These are phyloP conservation scores for Tokudaia tokunoshimensis DNA, from an alignment of 2,797 vertebrate species.

Conservation along the genomic window DNA sequence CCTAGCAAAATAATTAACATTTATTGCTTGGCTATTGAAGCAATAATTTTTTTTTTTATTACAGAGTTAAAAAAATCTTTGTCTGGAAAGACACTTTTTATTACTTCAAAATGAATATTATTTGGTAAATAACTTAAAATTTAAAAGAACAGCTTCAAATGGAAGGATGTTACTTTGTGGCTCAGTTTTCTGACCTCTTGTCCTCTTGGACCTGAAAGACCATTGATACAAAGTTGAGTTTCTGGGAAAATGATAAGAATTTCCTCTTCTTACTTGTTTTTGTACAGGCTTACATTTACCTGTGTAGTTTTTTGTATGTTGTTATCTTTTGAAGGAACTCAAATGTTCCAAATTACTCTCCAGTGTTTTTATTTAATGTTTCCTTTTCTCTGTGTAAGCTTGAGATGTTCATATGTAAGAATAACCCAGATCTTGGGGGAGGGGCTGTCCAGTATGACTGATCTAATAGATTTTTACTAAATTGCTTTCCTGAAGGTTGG, in stretches of 20 bases:
- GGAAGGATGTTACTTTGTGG: conserved; percentile 46
- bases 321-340: background rate
- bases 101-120: conserved; percentile 71
- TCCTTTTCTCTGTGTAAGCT: background rate
- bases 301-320: conserved; percentile 43
- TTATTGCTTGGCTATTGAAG: conserved; percentile 72
- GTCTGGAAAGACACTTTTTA: conserved; percentile 61
- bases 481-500: background rate
- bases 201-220: background rate
- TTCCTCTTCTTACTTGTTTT: background rate
- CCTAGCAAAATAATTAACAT: conserved; percentile 51
- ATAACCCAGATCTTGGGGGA: background rate
- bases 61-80: conserved; percentile 47
- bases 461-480: background rate
- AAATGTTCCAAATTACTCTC: background rate
- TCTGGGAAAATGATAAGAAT: background rate
- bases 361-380: background rate
- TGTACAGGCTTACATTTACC: conserved; percentile 26
- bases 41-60: conserved; percentile 2
- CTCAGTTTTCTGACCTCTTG: conserved; percentile 42
- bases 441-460: background rate
- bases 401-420: conserved; percentile 28
- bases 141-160: conserved; percentile 66
- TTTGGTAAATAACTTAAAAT: conserved; percentile 52
- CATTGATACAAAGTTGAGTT: conserved; percentile 27